Evolutionary conservation across 2,797 vertebrate genomes (phyloP), one percentile per base, ranked within the genome.

Genomic region (Alfaro cultratus): DNA sequence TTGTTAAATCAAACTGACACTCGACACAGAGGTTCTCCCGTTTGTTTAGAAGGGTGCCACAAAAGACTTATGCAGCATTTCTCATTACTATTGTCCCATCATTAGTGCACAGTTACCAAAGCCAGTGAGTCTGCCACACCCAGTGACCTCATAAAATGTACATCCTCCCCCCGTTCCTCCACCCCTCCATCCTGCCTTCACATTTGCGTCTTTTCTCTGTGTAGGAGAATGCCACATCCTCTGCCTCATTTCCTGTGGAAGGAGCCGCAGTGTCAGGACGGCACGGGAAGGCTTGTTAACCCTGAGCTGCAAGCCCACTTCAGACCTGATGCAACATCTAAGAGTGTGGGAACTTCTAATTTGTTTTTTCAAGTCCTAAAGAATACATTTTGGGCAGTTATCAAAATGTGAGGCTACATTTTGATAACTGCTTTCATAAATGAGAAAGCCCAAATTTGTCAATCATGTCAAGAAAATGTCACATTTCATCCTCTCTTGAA

Each of bases 241-340:
- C 87, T 93, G 88, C 82, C 89, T 95, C 89, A 94, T 93, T 95
- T 95, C 94, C 95, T 95, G 92, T 85, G 74, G 68, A 81, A 75
- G 78, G 72, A 87, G 85, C 73, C 39, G 23, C 76, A 68, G 77
- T 62, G 81, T 53, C 64, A 83, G 79, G 81, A 71, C 73, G 83
- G 89, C 45, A 36, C 81, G 71, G 85, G 67, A 86, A 81, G 77
- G 81, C 79, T 81, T 74, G 78, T 87, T 85, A 83, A 89, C 80
- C 60, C 82, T 88, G 77, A 72, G 36, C 41, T 41, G 10, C 23
- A 13, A 70, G 67, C 76, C n/a, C 75, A 67, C 71, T 81, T 15
- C 51, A 76, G 5, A 47, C 18, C 29, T 76, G 74, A 76, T 64
- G 55, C 29, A 75, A 75, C 39, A 46, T 45, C 41, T 60, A 45